phyloP scores from a whole-genome alignment of 1,140 invertebrate species.

The Lethocerus indicus region DNA sequence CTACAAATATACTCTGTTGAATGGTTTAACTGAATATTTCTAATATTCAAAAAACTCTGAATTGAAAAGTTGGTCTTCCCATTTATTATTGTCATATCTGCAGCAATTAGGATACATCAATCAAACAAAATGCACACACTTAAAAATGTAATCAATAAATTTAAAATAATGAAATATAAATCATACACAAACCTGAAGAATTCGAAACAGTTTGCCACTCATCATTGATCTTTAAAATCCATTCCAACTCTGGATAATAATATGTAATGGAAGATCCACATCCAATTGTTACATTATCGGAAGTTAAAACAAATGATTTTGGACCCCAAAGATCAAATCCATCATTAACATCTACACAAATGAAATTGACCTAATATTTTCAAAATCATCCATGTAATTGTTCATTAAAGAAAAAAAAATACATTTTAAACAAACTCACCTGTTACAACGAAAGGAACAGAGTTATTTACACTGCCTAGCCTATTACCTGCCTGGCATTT shows the following conservation, averaged over 20 bases:
- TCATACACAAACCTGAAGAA: neutral
- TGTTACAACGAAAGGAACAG: neutral
- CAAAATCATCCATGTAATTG: too few species aligned
- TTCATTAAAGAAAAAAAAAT: too few species aligned
- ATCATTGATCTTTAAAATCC: neutral
- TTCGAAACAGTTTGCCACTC: neutral
- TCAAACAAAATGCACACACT: neutral
- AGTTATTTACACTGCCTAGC: neutral
- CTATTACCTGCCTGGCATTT: neutral
- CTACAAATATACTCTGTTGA: neutral
- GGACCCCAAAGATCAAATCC: constrained; percentile 6
- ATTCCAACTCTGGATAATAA: constrained; percentile 1
- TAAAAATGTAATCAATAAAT: neutral
- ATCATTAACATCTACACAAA: constrained; percentile 2
- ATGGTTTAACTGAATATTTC: neutral
- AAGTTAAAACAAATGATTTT: neutral
- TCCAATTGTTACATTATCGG: neutral
- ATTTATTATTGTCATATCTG: neutral
- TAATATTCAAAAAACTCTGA: neutral
- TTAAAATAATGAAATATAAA: neutral
- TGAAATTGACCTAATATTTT: neutral
- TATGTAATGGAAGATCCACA: constrained; percentile 6
- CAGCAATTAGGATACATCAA: neutral
- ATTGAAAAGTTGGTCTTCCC: constrained; percentile 1
- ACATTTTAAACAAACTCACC: neutral